Percentiles rank a stretch among this genome's conserved stretches.
These are phyloP conservation scores for Nemapogon koenigi DNA, from an alignment of 2,888 invertebrate species.

Conservation along the genomic window DNA sequence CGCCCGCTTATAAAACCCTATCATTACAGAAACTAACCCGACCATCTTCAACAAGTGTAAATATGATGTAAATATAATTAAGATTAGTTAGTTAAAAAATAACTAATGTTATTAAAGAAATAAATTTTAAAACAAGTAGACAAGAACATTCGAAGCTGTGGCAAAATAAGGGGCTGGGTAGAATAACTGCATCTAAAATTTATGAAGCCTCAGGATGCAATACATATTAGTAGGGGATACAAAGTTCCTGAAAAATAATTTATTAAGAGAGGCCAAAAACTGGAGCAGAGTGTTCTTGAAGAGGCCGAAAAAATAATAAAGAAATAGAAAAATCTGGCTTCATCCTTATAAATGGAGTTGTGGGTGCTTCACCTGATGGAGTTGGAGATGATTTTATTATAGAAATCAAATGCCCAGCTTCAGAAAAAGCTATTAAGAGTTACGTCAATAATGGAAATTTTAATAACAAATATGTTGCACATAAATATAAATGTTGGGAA, in stretches of 20 bases:
- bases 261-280: constrained; percentile 4
- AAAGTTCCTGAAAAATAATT: constrained; percentile 8
- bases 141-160: not conserved
- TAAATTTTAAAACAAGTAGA: not conserved
- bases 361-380: constrained; percentile 6
- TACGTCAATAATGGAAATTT: not conserved
- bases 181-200: constrained; percentile 9
- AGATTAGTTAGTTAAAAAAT: too few species aligned
- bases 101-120: not conserved
- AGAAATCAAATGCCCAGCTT: constrained; percentile 2
- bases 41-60: too few species aligned
- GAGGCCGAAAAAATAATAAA: constrained; percentile 1
- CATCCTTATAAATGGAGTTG: not conserved
- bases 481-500: too few species aligned
- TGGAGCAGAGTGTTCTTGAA: constrained; percentile 2
- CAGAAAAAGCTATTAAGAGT: not conserved
- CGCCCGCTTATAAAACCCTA: too few species aligned
- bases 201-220: constrained; percentile 9
- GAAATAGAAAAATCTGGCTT: constrained; percentile 2
- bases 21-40: too few species aligned
- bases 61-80: too few species aligned
- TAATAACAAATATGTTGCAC: constrained; percentile 1
- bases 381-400: constrained; percentile 4
- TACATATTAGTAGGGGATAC: constrained; percentile 10
- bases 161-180: constrained; percentile 4